phyloP scores from a whole-genome alignment of 2,888 invertebrate genomes.

The Troides oblongomaculatus region DNA sequence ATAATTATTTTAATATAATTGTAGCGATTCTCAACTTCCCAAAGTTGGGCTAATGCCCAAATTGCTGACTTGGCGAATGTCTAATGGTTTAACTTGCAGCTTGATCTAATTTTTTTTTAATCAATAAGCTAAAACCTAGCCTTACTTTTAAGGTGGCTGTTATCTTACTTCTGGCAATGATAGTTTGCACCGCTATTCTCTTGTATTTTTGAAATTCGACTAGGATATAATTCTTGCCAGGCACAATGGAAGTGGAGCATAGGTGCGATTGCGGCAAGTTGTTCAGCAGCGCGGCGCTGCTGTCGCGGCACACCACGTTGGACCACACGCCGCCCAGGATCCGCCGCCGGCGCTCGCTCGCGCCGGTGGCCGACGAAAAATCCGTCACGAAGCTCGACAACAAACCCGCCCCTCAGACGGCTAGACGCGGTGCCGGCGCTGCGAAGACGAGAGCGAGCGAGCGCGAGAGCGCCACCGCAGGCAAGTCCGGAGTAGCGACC shows the following conservation, averaged over 20 bases:
- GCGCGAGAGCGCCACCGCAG: constrained; percentile 19
- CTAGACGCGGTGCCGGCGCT: background rate
- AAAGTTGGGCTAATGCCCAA: too few relatives aligned
- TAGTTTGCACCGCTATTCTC: too few relatives aligned
- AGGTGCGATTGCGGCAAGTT: constrained; percentile 75
- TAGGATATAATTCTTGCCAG: constrained; percentile 37
- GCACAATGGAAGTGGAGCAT: constrained; percentile 61
- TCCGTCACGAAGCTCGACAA: constrained; percentile 30
- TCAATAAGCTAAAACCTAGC: too few relatives aligned
- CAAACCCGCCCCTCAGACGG: constrained; percentile 30
- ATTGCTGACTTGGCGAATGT: too few relatives aligned
- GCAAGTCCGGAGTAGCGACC: constrained; percentile 32
- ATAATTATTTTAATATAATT: too few relatives aligned
- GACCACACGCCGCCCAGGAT: constrained; percentile 77
- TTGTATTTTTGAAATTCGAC: background rate
- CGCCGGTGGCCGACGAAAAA: constrained; percentile 37
- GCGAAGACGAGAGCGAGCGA: background rate
- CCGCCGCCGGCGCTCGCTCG: constrained; percentile 62
- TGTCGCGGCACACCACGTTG: constrained; percentile 66
- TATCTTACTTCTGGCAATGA: too few relatives aligned
- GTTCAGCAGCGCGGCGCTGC: constrained; percentile 67
- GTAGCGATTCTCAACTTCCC: too few relatives aligned
- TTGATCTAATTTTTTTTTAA: too few relatives aligned
- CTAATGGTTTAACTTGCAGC: too few relatives aligned
- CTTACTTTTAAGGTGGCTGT: too few relatives aligned